Base-by-base conservation (phyloP, 2,888 invertebrate genomes). In the Agriopis aurantiaria region DNA sequence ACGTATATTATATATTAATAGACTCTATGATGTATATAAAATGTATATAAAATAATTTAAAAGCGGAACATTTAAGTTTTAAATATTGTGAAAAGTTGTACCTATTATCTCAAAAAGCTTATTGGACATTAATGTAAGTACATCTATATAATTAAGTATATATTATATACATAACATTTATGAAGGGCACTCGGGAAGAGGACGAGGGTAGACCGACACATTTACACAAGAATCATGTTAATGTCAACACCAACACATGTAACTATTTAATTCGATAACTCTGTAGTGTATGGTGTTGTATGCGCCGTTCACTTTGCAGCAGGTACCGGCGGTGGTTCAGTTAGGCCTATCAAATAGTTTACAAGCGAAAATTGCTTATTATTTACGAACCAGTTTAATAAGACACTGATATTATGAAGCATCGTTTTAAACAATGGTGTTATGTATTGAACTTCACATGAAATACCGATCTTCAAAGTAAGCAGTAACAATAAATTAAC, bases 11-110 rank as follows among this genome's bases (percentile, higher is more conserved):
- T 41, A 52, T 14, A 60, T 43, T 75, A 75, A 53, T 71, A 73
- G 56, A 72, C 14, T 67, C 75, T 78, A 81, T 78, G 71, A 76
- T 71, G 77, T 73, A 68, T 72, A 74, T 64, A 77, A 75, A 75
- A 77, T 58, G 74, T 74, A 72, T 74, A 67, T 45, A 45, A 61
- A 60, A 74, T 41, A 60, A 64, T 51, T 41, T 2, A 64, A 55
- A 43, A 72, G 72, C 66, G 55, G 48, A 61, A 68, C 62, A 58
- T 23, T 23, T 52, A 46, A 56, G 60, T 52, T 66, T 41, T 48
- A 41, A 41, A 51, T 58, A 66, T n/a, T 56, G 41, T 64, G 67
- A 57, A 55, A 62, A 66, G 58, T 40, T 63, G 64, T 7, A 48
- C 6, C 67, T 68, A 68, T 62, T 58, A 62, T 45, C 71, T 73